Conservation (phyloP, 1,140 invertebrate genomes). For the Lethocerus indicus region DNA sequence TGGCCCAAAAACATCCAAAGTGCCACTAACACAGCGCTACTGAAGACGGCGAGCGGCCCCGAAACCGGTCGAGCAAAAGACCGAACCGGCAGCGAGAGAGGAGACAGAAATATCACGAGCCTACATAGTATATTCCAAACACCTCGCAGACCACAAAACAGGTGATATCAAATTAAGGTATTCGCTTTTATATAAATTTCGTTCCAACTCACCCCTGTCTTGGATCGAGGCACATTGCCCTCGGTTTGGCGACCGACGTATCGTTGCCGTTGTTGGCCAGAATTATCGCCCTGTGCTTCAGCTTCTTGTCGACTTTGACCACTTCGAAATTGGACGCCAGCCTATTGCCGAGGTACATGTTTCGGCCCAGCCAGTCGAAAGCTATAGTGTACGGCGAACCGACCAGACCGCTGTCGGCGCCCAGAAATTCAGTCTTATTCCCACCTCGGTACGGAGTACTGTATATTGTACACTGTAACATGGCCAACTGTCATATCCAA, state of each 20-base stretch:
- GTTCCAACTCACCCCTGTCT: slow-evolving; percentile 51
- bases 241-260: slow-evolving; percentile 73
- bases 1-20: no score
- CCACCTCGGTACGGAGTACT: slow-evolving; percentile 70
- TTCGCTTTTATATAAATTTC: background rate
- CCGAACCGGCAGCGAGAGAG: no score
- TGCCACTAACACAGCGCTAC: no score
- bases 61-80: no score
- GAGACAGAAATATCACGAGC: no score
- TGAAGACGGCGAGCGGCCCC: no score
- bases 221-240: slow-evolving; percentile 77
- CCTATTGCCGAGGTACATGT: slow-evolving; percentile 85
- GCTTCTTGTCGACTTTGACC: slow-evolving; percentile 69
- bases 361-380: slow-evolving; percentile 91
- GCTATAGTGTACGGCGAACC: slow-evolving; percentile 82
- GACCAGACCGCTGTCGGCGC: slow-evolving; percentile 60
- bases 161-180: no score
- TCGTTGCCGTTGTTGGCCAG: slow-evolving; percentile 79
- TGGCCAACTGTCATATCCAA: no score
- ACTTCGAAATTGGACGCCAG: slow-evolving; percentile 86
- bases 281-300: slow-evolving; percentile 69
- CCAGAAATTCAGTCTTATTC: slow-evolving; percentile 71
- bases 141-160: no score
- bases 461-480: slow-evolving; percentile 65
- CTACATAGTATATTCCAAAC: no score